phyloP scores from a whole-genome alignment of 1,140 invertebrate genomes.

The Luehdorfia chinensis region DNA sequence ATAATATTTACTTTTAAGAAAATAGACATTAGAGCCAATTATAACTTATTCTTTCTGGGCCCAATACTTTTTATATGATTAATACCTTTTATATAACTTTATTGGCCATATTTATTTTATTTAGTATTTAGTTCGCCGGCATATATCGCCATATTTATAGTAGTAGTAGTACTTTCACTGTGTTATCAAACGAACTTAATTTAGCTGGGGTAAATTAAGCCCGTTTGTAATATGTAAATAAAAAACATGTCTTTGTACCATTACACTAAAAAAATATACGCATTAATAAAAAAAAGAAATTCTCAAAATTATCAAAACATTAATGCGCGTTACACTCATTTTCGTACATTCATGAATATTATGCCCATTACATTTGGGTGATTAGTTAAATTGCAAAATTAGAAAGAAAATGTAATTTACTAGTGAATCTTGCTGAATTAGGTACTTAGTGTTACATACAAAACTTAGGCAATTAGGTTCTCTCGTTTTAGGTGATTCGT shows the following conservation, averaged over 20 bases:
- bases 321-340: too few relatives aligned
- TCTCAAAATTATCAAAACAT: too few relatives aligned
- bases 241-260: too few relatives aligned
- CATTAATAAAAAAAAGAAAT: too few relatives aligned
- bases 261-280: too few relatives aligned
- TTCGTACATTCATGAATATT: constrained; percentile 10
- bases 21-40: constrained; percentile 39
- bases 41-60: constrained; percentile 25
- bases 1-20: constrained; percentile 40
- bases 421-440: constrained; percentile 47
- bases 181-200: constrained; percentile 52
- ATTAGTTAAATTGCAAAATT: constrained; percentile 5
- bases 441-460: constrained; percentile 17
- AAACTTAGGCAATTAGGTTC: constrained; percentile 12
- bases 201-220: constrained; percentile 64
- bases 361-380: neutral
- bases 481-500: constrained; percentile 20
- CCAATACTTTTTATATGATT: constrained; percentile 39
- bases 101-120: constrained; percentile 40
- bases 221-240: constrained; percentile 50
- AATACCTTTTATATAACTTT: constrained; percentile 44
- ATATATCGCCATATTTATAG: too few relatives aligned
- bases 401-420: constrained; percentile 18
- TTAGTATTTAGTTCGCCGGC: constrained; percentile 36
- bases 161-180: too few relatives aligned